A percentile compares a stretch with the other conserved stretches of the same genome.
phyloP scores from a whole-genome alignment of 2,888 invertebrate species.

The Monochamus alternatus region DNA sequence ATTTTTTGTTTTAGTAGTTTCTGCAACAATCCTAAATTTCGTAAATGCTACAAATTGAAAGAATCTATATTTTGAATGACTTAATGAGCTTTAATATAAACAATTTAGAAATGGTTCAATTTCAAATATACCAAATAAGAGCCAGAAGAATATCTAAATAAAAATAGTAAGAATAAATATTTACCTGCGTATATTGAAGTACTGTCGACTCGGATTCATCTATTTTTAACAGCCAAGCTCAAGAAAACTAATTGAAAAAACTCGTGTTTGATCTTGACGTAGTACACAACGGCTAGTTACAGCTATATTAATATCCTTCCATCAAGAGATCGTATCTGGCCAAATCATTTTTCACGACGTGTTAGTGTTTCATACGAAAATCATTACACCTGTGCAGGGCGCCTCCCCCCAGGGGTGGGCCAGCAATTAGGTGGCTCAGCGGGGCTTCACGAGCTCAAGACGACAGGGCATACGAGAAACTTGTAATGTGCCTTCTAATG shows the following conservation, averaged over 20 bases:
- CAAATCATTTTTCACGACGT: conserved; percentile 58
- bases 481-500: conserved; percentile 22
- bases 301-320: conserved; percentile 57
- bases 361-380: conserved; percentile 61
- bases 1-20: too few species aligned
- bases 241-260: conserved; percentile 30
- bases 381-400: conserved; percentile 63
- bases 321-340: conserved; percentile 49
- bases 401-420: conserved; percentile 59
- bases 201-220: background rate
- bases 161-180: too few species aligned
- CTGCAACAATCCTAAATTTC: too few species aligned
- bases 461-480: background rate
- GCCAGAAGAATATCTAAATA: too few species aligned
- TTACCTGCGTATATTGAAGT: background rate
- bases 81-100: too few species aligned
- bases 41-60: too few species aligned
- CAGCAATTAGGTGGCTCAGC: conserved; percentile 56
- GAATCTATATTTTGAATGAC: too few species aligned
- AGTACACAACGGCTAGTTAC: conserved; percentile 41
- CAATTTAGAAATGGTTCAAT: too few species aligned
- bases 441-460: conserved; percentile 40
- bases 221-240: background rate
- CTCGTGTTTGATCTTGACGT: conserved; percentile 27
- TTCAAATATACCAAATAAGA: too few species aligned